Base-by-base conservation (phyloP, 1,140 invertebrate genomes). In the Drosophila sp. region DNA sequence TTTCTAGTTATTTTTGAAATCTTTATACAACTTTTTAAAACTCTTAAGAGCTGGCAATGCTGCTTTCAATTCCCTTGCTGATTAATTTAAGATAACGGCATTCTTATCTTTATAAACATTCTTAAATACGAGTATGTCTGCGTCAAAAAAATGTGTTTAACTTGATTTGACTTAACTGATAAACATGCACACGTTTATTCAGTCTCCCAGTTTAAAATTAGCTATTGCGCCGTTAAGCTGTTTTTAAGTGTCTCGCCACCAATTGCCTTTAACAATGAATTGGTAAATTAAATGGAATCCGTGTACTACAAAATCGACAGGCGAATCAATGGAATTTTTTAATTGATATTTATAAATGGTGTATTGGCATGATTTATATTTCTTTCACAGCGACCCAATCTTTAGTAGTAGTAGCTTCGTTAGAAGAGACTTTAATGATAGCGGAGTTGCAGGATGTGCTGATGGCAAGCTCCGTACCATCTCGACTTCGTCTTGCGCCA, bases 401-500 rank as follows among this genome's bases (percentile, higher is more conserved):
- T 90, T 90, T 84, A 91, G n/a, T n/a, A n/a, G 90, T 92, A 92
- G 91, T 92, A 83, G 66, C 74, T 74, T 84, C 70, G 87, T 82
- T 90, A 92, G 90, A 90, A 91, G 82, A 83, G 89, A 91, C 14
- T 89, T 86, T 90, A 90, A 89, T 83, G 90, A 91, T 72, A 83
- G 80, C 71, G 90, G 79, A 74, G 76, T 91, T 62, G 90, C 84
- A 43, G 77, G 69, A 62, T 76, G 77, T 58, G 73, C 66, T 46
- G 89, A 90, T 70, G 75, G 80, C 65, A 92, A 92, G 53, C 73
- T 83, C 69, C 91, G 91, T 58, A 91, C 87, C 57, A 91, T 91
- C 53, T 92, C 91, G 61, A 90, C 91, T 69, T 92, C 91, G 59
- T 92, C 91, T 90, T 86, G 80, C 86, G 90, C 90, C 81, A 91